Evolutionary conservation across 2,888 invertebrate genomes (phyloP), one percentile per base, ranked within the genome.

Genomic region (Meta bourneti): DNA sequence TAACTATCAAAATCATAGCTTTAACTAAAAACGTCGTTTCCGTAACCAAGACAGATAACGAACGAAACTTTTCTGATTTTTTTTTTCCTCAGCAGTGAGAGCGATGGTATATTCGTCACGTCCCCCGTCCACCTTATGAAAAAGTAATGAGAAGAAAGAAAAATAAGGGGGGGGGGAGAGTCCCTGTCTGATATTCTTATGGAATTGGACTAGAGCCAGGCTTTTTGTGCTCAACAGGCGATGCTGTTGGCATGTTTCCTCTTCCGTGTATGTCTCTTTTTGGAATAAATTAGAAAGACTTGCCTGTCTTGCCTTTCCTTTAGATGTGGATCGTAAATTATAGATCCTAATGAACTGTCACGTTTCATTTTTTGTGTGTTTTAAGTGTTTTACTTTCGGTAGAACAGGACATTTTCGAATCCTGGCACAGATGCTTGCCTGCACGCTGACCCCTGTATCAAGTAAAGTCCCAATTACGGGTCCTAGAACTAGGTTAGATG

Each of bases 211-310:
- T 34, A 16, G 54, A 61, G 79, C 79, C 79, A 79, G 61, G 20
- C 61, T 61, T 61, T 61, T 61, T 61, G 61, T 61, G 61, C 34
- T 61, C 79, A 79, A 79, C 79, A 79, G 79, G 79, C 79, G 54
- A 79, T 79, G 54, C 34, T 79, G 54, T 61, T 79, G 79, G 54
- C 79, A 79, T 34, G 16, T 20, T 79, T 79, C 20, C 61, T 61
- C 16, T 61, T 79, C 13, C 20, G 34, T 13, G 34, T 54, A 34
- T 61, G 61, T 16, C 61, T 61, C 5, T 61, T 61, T 61, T 54
- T 34, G 9, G 79, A 79, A 34, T 54, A 79, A 51, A 77, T 77
- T 77, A 51, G 52, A 77, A 77, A 77, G 52, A 7, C 77, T 19
- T 77, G 49, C 49, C 4, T 49, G 11, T 77, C n/a, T 51, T 11